Percentiles rank a stretch among this genome's conserved stretches.
Evolutionary conservation across 2,888 invertebrate species (phyloP).

Genomic region (Cylindroiulus punctatus): DNA sequence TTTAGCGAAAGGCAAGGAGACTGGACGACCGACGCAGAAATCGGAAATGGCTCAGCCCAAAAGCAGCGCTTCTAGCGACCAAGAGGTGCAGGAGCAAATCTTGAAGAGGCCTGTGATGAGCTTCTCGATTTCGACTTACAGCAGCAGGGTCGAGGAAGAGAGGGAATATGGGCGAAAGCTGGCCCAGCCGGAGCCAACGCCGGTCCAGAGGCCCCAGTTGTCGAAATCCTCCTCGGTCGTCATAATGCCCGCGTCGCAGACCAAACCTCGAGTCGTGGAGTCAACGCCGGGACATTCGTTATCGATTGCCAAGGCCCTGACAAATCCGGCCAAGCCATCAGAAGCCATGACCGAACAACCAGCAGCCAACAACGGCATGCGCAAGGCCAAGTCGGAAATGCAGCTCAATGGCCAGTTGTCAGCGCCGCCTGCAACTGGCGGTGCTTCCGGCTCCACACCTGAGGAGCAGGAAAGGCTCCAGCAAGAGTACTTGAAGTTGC

Average conservation of each 20-base stretch:
- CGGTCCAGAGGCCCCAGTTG: background rate
- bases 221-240: background rate
- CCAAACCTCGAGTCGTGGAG: background rate
- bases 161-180: conserved; percentile 56
- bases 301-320: conserved; percentile 55
- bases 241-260: background rate
- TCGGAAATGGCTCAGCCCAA: background rate
- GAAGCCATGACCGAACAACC: background rate
- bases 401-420: background rate
- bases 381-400: conserved; percentile 53
- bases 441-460: background rate
- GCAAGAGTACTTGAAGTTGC: conserved; percentile 57
- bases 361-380: background rate
- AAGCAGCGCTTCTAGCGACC: background rate
- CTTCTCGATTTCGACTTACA: conserved; percentile 60
- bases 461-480: conserved; percentile 56
- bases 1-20: background rate
- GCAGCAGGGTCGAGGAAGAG: conserved; percentile 56
- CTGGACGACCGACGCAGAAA: background rate
- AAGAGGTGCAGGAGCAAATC: background rate
- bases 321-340: background rate
- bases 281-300: conserved; percentile 34
- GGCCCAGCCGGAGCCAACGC: conserved; percentile 54
- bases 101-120: conserved; percentile 54
- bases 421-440: background rate